Percentiles rank a stretch among this genome's conserved stretches.
Conservation (phyloP, 2,113 vertebrate species). For the Mustelus asterias region DNA sequence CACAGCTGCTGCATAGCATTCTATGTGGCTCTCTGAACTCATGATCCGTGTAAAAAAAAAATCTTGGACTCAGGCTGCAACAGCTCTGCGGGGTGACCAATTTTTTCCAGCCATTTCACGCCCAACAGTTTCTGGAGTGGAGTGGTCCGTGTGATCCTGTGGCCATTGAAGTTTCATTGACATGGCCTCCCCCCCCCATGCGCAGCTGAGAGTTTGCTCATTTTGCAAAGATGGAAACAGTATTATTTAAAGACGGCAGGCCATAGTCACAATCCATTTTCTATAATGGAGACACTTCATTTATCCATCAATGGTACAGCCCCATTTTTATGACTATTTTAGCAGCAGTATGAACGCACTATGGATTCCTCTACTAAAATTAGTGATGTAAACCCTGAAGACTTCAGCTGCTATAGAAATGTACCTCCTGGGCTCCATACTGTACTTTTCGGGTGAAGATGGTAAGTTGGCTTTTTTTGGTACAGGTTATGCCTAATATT, state of each 20-base stretch:
- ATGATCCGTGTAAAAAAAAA: conserved; percentile 31
- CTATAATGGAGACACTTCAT: background rate
- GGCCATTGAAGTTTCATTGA: conserved; percentile 6
- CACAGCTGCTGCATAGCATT: conserved; percentile 54
- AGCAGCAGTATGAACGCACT: background rate
- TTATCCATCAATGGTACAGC: background rate
- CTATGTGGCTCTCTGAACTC: conserved; percentile 27
- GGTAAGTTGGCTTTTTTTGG: background rate
- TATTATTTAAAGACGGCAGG: background rate
- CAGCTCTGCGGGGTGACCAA: conserved; percentile 50
- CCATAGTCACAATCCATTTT: background rate
- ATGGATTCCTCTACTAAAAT: conserved; percentile 19
- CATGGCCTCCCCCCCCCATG: background rate
- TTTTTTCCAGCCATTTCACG: conserved; percentile 47
- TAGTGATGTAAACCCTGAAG: conserved; percentile 9
- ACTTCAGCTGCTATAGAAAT: conserved; percentile 17
- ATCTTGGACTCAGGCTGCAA: conserved; percentile 41
- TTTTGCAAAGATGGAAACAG: conserved; percentile 21
- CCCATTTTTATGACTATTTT: background rate
- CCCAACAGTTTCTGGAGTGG: conserved; percentile 43
- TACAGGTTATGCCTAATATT: background rate
- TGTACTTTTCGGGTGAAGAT: background rate
- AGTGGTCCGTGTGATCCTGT: conserved; percentile 36
- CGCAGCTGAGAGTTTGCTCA: conserved; percentile 10
- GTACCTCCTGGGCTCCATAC: background rate